Percentiles rank a stretch among this genome's conserved stretches.
Evolutionary conservation across 2,888 invertebrate genomes (phyloP).

Genomic region (Euspilapteryx auroguttella): DNA sequence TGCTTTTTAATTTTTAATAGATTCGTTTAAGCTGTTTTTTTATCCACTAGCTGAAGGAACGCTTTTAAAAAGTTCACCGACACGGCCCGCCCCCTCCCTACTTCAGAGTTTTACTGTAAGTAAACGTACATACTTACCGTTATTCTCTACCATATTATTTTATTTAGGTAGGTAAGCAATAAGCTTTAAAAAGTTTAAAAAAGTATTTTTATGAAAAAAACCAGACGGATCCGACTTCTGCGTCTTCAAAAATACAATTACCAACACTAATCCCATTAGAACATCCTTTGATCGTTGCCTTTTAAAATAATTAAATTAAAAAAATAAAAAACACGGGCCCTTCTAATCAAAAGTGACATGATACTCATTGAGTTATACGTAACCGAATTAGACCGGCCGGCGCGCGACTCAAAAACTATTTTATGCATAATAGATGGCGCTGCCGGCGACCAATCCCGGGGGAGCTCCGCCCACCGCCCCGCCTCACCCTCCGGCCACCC

Average conservation of each 20-base stretch:
- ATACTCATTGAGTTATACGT: conserved; percentile 54
- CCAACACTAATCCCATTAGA: too few relatives aligned
- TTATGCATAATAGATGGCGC: conserved; percentile 60
- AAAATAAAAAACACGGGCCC: too few relatives aligned
- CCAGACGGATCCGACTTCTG: too few relatives aligned
- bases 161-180: too few relatives aligned
- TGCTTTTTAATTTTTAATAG: conserved; percentile 50
- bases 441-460: conserved; percentile 52
- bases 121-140: too few relatives aligned
- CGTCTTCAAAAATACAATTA: too few relatives aligned
- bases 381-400: conserved; percentile 47
- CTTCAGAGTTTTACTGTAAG: conserved; percentile 54
- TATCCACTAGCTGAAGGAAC: conserved; percentile 25
- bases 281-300: too few relatives aligned
- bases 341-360: conserved; percentile 59
- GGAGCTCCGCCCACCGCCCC: conserved; percentile 39
- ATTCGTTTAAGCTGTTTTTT: conserved; percentile 51
- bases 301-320: too few relatives aligned
- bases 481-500: conserved; percentile 14
- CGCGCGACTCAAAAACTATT: conserved; percentile 61
- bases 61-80: conserved; percentile 26
- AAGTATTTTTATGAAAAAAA: too few relatives aligned
- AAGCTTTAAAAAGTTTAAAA: too few relatives aligned
- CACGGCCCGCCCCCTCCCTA: conserved; percentile 24
- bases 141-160: too few relatives aligned